Evolutionary conservation across 2,888 invertebrate species (phyloP).

Genomic region (Leptinotarsa tumamoca): DNA sequence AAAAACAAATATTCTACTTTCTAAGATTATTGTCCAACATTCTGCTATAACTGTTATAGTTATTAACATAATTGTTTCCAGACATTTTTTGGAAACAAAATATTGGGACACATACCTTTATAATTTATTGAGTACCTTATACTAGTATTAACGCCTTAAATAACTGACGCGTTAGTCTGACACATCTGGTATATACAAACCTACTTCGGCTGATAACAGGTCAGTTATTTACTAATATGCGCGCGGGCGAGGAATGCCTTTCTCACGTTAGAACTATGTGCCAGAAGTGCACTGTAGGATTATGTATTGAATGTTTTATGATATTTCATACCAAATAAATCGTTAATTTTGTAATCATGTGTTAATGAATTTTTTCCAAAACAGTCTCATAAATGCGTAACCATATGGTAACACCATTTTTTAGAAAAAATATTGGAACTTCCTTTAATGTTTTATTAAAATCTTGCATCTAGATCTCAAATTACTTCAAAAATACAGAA

Average conservation of each 20-base stretch:
- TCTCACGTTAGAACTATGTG: conserved; percentile 43
- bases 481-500: conserved; percentile 1
- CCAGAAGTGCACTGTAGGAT: conserved; percentile 45
- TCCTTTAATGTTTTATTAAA: not conserved
- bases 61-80: too few species aligned
- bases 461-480: not conserved
- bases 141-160: too few species aligned
- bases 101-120: too few species aligned
- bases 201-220: too few species aligned
- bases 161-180: too few species aligned
- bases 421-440: not conserved
- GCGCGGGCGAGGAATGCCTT: conserved; percentile 43
- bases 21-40: too few species aligned
- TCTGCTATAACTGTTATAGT: too few species aligned
- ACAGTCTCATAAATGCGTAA: conserved; percentile 9
- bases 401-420: conserved; percentile 28
- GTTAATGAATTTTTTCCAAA: not conserved
- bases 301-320: conserved; percentile 41
- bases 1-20: too few species aligned
- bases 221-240: too few species aligned
- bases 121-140: too few species aligned
- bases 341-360: conserved; percentile 4
- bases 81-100: too few species aligned
- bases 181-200: too few species aligned
- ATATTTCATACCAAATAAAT: conserved; percentile 29